phyloP scores from a whole-genome alignment of 2,113 vertebrate genomes.

The Accipiter cooperii region DNA sequence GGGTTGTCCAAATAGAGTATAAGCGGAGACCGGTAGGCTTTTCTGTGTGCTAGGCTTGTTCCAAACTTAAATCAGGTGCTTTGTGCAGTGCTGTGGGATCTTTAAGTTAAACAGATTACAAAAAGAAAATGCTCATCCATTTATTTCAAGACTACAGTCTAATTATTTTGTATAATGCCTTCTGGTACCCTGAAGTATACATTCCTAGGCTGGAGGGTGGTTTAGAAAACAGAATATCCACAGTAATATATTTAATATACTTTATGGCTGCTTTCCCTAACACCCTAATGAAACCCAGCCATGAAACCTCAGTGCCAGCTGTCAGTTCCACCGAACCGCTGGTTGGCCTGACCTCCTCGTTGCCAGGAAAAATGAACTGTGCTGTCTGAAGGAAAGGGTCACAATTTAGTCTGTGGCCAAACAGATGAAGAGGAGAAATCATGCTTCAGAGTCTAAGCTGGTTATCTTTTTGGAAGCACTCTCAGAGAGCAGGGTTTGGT shows the following conservation, averaged over 20 bases:
- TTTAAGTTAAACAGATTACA: not conserved
- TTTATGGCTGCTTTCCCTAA: not conserved
- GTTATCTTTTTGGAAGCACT: not conserved
- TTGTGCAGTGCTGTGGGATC: not conserved
- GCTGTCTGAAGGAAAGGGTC: not conserved
- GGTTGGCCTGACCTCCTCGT: fast-evolving
- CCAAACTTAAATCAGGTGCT: not conserved
- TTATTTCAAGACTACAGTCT: not conserved
- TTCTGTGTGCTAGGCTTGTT: not conserved
- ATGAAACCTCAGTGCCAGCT: not conserved
- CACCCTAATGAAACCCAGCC: not conserved
- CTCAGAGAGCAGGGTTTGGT: not conserved
- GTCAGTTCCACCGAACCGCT: not conserved
- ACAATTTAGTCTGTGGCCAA: not conserved
- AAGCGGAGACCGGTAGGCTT: not conserved
- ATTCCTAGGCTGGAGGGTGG: not conserved
- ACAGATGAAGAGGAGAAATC: not conserved
- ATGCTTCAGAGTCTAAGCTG: not conserved
- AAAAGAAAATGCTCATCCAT: not conserved
- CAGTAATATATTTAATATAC: not conserved
- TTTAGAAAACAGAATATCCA: not conserved
- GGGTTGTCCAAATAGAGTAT: not conserved
- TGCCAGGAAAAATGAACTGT: not conserved
- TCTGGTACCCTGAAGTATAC: not conserved
- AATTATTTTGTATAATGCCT: not conserved